Base-by-base conservation (phyloP, 2,113 vertebrate genomes). In the Eclectus roratus region DNA sequence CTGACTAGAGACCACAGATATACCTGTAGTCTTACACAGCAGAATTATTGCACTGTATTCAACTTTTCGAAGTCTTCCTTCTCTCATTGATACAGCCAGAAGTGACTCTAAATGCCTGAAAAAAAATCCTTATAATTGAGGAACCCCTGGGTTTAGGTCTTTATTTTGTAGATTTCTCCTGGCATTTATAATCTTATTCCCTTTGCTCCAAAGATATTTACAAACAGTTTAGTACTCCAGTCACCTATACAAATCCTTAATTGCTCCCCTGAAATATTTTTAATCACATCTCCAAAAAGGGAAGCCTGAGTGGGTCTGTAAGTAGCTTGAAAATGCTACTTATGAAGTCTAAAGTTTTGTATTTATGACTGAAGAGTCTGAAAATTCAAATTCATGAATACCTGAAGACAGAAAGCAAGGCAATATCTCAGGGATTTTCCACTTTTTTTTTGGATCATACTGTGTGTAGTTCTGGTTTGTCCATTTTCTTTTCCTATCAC, bases 401-500 rank as follows among this genome's bases (percentile, higher is more conserved):
- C 0, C 0, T 31, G 2, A 25, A 6, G 24, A 15, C 20, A 82
- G 44, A 76, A 72, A 93, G 0, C 3, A 28, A 61, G 43, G 13
- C 15, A 28, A 13, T 61, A 35, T 10, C 7, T 73, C 16, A 39
- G 47, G 35, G 47, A 6, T 6, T 23, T 83, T 52, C 43, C 24
- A 25, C 0, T 19, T 35, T 15, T n/a, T 35, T 5, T 9, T 6
- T 15, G 13, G 4, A 1, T 44, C 35, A 43, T 13, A 37, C 6
- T 21, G 11, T 80, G 10, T 3, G 4, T 47, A 53, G 39, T 37
- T 86, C 27, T 78, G 46, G 18, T 63, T 84, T 69, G 56, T 41
- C 2, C 1, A 8, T 84, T 81, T 92, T 70, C 1, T 64, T 78
- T 50, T 56, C 4, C 2, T 73, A 46, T 13, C 8, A 41, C 4